Evolutionary conservation across 2,113 vertebrate species (phyloP), one percentile per base, ranked within the genome.

Genomic region (Trichomycterus rosablanca): DNA sequence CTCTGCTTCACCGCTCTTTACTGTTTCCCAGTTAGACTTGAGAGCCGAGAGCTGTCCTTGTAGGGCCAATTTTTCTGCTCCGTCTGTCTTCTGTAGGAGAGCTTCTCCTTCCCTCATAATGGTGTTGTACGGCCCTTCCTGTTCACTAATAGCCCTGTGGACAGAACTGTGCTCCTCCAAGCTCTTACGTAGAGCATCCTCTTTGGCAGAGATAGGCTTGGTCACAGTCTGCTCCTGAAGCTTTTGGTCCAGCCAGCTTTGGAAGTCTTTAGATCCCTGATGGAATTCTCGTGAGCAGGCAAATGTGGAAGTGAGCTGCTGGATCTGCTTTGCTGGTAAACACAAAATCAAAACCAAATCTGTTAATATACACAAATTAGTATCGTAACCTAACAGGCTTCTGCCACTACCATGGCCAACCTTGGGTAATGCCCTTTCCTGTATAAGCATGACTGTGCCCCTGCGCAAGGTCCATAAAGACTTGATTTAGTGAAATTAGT

Each of bases 251-350:
- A 98, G 73, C 95, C 95, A 99, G 3, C 70, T 70, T 72, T 95
- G 88, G 72, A 98, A 93, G 74, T 98, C 91, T 81, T 89, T 91
- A 23, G 91, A 96, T 79, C 88, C 95, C 68, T 93, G 89, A 72
- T 97, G 89, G 78, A 99, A 98, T 57, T 97, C 94, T 79, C 96
- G 92, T 67, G 93, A 97, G 76, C 90, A 91, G 37, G 88, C 77
- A 9, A 91, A 94, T 0, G 92, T 90, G 0, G 88, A 92, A 62
- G 91, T 94, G 70, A 99, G 90, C 69, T 93, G 90, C 64, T 93
- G 86, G 49, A 97, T 84, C 2, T 88, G 85, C 71, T 87, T 90
- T 51, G 83, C 96, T 99, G 16, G 71, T 73, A 53, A 50, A 84
- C 3, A 59, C 28, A 58, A 43, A 51, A 44, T n/a, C n/a, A 56